Base-by-base conservation (phyloP, 2,113 vertebrate species). In the Acrocephalus kingi region DNA sequence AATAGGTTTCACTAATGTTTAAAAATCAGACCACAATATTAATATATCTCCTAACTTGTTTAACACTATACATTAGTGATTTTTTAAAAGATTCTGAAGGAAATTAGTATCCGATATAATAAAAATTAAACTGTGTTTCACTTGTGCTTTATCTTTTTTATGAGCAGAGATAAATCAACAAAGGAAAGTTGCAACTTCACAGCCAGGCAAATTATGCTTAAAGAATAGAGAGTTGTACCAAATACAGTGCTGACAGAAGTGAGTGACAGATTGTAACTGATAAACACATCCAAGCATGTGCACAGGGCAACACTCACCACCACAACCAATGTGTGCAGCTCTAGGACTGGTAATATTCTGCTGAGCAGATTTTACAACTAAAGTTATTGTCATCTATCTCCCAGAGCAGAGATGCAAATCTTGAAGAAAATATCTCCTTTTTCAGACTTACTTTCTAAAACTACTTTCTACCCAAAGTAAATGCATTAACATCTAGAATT, bases 281-380 rank as follows among this genome's bases (percentile, higher is more conserved):
- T 10, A 30, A 86, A 46, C 5, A 33, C 22, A 17, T 41, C 37
- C 35, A 81, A 39, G 17, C 11, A 37, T 4, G 3, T 24, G 11
- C 15, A 39, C 23, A 62, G 4, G 12, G 33, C 6, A 74, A 19
- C 13, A 71, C 11, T 8, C 7, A 58, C 20, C 5, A 27, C 4
- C 0, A 4, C 5, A 63, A 18, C 2, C 4, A 18, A 5, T 15
- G 12, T 2, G 11, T 12, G 30, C 1, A 2, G 9, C 24, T 83
- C 27, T 35, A 27, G 8, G n/a, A 22, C 15, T 37, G 19, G 17
- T 62, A 45, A 16, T 64, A 48, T 39, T 83, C 28, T 58, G 10
- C 21, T 43, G 13, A 62, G 21, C 9, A 71, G 15, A 54, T 2
- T 35, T 62, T 8, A 45, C 11, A 66, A 14, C 3, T 64, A 23